Base-by-base conservation (phyloP, 2,888 invertebrate species). In the Parasteatoda lunata region DNA sequence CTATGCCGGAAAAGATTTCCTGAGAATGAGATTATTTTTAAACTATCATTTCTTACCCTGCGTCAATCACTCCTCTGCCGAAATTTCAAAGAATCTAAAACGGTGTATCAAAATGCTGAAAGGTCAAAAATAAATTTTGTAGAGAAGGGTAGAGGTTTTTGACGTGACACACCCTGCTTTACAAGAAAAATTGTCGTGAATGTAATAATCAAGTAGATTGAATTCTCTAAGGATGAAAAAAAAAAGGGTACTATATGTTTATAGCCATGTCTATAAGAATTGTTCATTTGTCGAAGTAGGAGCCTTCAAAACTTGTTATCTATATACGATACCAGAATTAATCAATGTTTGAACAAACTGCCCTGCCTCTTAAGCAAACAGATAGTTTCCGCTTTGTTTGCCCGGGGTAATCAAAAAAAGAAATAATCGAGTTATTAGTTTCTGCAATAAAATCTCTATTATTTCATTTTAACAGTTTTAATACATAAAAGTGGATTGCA, bases 41-140 rank as follows among this genome's bases (percentile, higher is more conserved):
- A 30, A 30, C 30, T 30, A 30, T 30, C 30, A 30, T 30, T 30
- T 30, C 30, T 30, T 30, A 30, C 30, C 2, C 0, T 30, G 30
- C 30, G 30, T 30, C 30, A 30, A 30, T 30, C 30, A 30, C 30
- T 30, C 30, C 30, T 30, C 30, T 30, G 30, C 30, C 30, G 30
- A 30, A 30, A 30, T 30, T 30, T 30, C 30, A 30, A 30, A 30
- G 30, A 30, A 30, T 30, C 59, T 59, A 59, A 59, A 59, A 59
- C n/a, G 59, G 8, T 8, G 30, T 30, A 30, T 30, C 30, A 30
- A 30, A 30, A 30, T 30, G n/a, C 59, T 59, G 9, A 59, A 59
- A 59, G 59, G 59, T 59, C 59, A 59, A 59, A 59, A 59, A 59
- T 59, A 59, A 59, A 59, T 59, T 59, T 59, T 59, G 59, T 59